phyloP scores from a whole-genome alignment of 2,113 vertebrate genomes.

The Myrmophylax atrothorax region DNA sequence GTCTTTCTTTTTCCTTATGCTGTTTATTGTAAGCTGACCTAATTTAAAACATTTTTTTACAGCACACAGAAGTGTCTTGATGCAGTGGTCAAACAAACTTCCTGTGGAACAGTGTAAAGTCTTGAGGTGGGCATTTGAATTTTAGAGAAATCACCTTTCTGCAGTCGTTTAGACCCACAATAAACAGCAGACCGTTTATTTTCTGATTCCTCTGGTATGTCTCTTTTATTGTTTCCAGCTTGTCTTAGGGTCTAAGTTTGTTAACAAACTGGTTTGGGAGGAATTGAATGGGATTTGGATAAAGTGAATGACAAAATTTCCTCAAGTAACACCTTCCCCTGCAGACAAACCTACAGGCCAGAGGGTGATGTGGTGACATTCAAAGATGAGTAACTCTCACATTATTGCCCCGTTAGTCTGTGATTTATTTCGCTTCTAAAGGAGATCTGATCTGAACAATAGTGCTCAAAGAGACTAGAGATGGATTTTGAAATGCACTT shows the following conservation, averaged over 20 bases:
- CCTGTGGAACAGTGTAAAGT: background rate
- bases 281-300: background rate
- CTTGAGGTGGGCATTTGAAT: background rate
- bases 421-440: background rate
- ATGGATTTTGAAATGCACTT: background rate
- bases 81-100: background rate
- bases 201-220: constrained; percentile 7
- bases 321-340: background rate
- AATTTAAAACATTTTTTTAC: background rate
- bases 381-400: background rate
- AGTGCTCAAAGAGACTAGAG: background rate
- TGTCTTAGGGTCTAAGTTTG: background rate
- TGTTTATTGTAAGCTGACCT: constrained; percentile 39
- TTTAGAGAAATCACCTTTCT: constrained; percentile 16
- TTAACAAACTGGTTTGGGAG: background rate
- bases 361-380: background rate
- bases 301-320: background rate
- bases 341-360: background rate
- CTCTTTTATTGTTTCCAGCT: background rate
- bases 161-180: constrained; percentile 30
- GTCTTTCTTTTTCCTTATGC: background rate
- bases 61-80: background rate
- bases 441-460: background rate
- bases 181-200: constrained; percentile 38
- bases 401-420: background rate